phyloP scores from a whole-genome alignment of 2,797 vertebrate genomes.

The Sebastes baramenuke region DNA sequence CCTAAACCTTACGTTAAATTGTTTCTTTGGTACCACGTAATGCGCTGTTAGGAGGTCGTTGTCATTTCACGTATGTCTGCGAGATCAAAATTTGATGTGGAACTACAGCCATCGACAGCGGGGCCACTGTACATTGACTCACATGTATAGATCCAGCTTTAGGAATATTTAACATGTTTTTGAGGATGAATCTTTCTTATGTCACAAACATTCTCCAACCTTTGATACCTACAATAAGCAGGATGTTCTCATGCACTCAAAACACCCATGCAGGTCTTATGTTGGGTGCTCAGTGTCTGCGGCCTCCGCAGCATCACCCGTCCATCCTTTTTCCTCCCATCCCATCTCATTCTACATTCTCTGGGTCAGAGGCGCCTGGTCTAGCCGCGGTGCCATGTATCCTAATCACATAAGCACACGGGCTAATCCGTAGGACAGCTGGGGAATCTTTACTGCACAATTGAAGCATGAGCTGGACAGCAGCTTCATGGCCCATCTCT shows the following conservation, averaged over 20 bases:
- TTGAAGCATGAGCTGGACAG: slow-evolving; percentile 78
- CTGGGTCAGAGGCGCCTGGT: slow-evolving; percentile 80
- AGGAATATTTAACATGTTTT: not conserved
- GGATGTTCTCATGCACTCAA: slow-evolving; percentile 4
- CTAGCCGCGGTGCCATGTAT: slow-evolving; percentile 82
- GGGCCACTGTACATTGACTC: not conserved
- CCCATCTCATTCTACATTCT: slow-evolving; percentile 69
- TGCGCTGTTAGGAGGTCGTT: not conserved
- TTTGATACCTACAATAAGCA: not conserved
- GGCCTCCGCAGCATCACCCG: slow-evolving; percentile 48
- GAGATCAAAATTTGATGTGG: not conserved
- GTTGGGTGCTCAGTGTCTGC: slow-evolving; percentile 1
- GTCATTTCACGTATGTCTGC: not conserved
- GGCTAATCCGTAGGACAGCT: slow-evolving; percentile 86
- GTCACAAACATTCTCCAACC: not conserved
- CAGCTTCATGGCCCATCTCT: slow-evolving; percentile 68
- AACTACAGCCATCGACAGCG: not conserved
- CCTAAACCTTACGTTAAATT: not conserved
- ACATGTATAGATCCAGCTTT: not conserved
- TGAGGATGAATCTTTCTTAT: not conserved
- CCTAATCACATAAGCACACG: slow-evolving; percentile 85
- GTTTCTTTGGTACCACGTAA: not conserved
- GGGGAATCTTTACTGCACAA: slow-evolving; percentile 83
- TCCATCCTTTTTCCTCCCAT: slow-evolving; percentile 57
- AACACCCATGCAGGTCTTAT: slow-evolving; percentile 3